These are phyloP conservation scores for Seriola aureovittata DNA, from an alignment of 2,113 vertebrate species.

Conservation along the genomic window DNA sequence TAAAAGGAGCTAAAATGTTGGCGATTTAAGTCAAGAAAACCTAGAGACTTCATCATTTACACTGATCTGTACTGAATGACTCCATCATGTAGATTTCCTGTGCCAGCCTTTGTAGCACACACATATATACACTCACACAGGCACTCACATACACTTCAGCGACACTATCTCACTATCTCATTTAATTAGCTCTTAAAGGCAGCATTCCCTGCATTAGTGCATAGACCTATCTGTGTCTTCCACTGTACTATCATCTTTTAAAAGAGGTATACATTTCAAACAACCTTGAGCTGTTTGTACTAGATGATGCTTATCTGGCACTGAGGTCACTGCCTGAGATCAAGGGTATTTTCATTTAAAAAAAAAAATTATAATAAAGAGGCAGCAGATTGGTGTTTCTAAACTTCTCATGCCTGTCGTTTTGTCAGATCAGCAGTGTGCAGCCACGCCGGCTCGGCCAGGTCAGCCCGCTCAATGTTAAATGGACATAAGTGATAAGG, in stretches of 20 bases:
- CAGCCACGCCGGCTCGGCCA: slow-evolving; percentile 5
- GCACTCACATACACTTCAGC: slow-evolving; percentile 27
- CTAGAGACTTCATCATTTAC: neutral
- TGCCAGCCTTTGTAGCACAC: neutral
- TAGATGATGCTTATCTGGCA: slow-evolving; percentile 74
- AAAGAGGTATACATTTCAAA: slow-evolving; percentile 70
- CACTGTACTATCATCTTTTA: slow-evolving; percentile 61
- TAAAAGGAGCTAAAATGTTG: neutral
- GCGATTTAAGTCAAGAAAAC: neutral
- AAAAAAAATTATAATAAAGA: slow-evolving; percentile 40
- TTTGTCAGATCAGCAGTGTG: slow-evolving; percentile 54
- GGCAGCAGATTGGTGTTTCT: neutral
- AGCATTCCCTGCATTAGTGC: slow-evolving; percentile 68
- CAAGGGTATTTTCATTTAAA: slow-evolving; percentile 45
- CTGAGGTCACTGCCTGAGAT: slow-evolving; percentile 63
- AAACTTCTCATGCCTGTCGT: slow-evolving; percentile 19
- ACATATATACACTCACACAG: neutral
- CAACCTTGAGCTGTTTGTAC: slow-evolving; percentile 77
- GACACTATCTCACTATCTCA: slow-evolving; percentile 76
- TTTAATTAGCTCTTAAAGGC: slow-evolving; percentile 79
- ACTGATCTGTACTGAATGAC: slow-evolving; percentile 13
- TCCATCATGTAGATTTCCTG: slow-evolving; percentile 10
- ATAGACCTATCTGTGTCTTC: slow-evolving; percentile 56
- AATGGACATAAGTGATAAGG: slow-evolving; percentile 63
- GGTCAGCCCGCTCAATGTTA: slow-evolving; percentile 64